phyloP scores from a whole-genome alignment of 2,797 vertebrate genomes.

The Poeciliopsis presidionis region DNA sequence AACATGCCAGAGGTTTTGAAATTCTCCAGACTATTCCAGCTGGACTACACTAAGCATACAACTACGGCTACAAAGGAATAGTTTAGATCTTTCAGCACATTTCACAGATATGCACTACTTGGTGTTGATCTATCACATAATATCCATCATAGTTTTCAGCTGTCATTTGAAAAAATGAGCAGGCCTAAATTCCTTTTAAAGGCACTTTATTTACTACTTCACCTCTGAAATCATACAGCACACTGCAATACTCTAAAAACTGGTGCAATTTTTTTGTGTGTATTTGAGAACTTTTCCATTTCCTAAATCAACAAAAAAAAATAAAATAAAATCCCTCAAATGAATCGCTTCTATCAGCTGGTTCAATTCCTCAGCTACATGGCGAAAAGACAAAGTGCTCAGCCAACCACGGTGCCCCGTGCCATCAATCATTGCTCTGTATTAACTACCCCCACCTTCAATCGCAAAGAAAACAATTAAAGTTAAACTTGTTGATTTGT shows the following conservation, averaged over 20 bases:
- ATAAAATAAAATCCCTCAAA: conserved; percentile 64
- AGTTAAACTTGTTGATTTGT: conserved; percentile 86
- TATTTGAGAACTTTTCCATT: conserved; percentile 57
- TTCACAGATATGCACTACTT: background rate
- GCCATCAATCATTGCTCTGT: conserved; percentile 80
- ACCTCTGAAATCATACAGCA: background rate
- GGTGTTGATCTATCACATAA: background rate
- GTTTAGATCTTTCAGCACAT: background rate
- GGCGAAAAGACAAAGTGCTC: conserved; percentile 81
- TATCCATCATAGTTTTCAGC: background rate
- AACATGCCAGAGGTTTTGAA: background rate
- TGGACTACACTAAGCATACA: background rate
- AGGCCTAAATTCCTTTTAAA: background rate
- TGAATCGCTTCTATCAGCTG: conserved; percentile 83
- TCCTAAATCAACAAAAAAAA: conserved; percentile 58
- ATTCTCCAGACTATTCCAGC: background rate
- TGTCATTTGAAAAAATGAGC: background rate
- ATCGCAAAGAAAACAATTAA: conserved; percentile 86
- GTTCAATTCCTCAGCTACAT: conserved; percentile 76
- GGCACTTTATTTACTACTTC: background rate
- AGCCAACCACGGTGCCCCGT: conserved; percentile 75
- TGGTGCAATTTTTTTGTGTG: conserved; percentile 36
- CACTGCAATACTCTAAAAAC: conserved; percentile 10
- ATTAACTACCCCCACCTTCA: conserved; percentile 81
- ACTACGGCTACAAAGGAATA: background rate